These are phyloP conservation scores for Cecropterus lyciades DNA, from an alignment of 1,140 invertebrate genomes.

Conservation along the genomic window DNA sequence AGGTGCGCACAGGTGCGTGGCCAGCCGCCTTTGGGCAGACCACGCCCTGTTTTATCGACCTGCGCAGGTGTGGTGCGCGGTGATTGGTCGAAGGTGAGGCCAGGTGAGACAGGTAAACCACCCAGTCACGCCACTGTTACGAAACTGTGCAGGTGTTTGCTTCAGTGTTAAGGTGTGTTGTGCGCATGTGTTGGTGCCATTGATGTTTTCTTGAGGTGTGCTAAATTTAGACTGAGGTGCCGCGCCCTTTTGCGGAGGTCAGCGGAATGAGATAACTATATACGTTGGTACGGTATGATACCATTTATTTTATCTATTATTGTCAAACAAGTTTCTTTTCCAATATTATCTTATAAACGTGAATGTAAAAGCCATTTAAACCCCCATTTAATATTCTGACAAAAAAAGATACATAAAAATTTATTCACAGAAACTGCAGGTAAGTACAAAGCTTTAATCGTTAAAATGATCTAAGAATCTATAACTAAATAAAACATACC, in stretches of 20 bases:
- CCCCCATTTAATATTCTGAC: too few relatives aligned
- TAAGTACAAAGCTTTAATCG: too few relatives aligned
- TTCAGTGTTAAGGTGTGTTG: constrained; percentile 42
- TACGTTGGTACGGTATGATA: constrained; percentile 7
- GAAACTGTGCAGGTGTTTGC: constrained; percentile 3
- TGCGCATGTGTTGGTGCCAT: constrained; percentile 81
- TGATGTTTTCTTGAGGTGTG: constrained; percentile 82
- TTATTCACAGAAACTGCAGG: too few relatives aligned
- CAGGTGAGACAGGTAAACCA: constrained; percentile 53
- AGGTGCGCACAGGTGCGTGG: constrained; percentile 67
- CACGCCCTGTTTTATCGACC: constrained; percentile 77
- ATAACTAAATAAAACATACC: too few relatives aligned
- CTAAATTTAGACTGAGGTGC: constrained; percentile 75
- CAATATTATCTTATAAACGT: too few relatives aligned
- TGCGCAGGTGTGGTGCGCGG: constrained; percentile 79
- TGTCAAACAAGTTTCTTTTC: too few relatives aligned
- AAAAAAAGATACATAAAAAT: too few relatives aligned
- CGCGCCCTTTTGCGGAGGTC: constrained; percentile 41
- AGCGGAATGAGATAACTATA: neutral
- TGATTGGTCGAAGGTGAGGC: constrained; percentile 69
- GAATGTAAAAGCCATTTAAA: too few relatives aligned
- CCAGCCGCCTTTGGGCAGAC: constrained; percentile 45
- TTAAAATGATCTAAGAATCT: too few relatives aligned
- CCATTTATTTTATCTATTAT: neutral
- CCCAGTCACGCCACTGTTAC: constrained; percentile 29